Evolutionary conservation across 1,140 invertebrate species (phyloP), one percentile per base, ranked within the genome.

Genomic region (Drosophila suzukii): DNA sequence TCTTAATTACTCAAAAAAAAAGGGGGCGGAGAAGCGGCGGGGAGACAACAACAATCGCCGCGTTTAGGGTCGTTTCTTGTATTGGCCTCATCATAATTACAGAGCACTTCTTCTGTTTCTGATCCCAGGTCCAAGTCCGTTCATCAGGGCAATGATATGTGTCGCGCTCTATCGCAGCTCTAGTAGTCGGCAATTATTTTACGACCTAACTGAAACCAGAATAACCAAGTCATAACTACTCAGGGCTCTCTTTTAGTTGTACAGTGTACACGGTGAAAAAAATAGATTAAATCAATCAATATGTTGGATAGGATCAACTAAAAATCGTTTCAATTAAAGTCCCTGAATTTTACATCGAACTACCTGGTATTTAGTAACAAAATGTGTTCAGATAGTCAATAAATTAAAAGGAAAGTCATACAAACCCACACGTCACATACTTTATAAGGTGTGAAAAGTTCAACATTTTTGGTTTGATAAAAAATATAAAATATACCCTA

Each of bases 71-170:
- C 85, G 76, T 66, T 71, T 89, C 84, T 89, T 81, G 65, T 84
- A 89, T 89, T 89, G 85, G 84, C 85, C 81, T 90, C 85, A 90
- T 90, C 84, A 84, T 90, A 89, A 89, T 89, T 89, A 89, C 85
- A 67, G 74, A 63, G 85, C 81, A 75, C 61, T 76, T 75, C 73
- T 76, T 75, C 20, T 55, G 77, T 54, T 49, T 56, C 59, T 63
- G 73, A 71, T 63, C 66, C 68, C 84, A 78, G 51, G 44, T 61
- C 54, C 70, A 51, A 72, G 70, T 72, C 46, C 67, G 70, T 72
- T 73, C 66, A 53, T 73, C 55, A 24, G 83, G 72, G 59, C 83
- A 80, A 88, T 88, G 80, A 85, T 75, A 88, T 89, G 81, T 88
- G 83, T 89, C 83, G 79, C 84, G 79, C 84, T 84, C 84, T 84